Conservation (phyloP, 53 echinoderm and acorn worm genomes). For the Patiria pectinifera region DNA sequence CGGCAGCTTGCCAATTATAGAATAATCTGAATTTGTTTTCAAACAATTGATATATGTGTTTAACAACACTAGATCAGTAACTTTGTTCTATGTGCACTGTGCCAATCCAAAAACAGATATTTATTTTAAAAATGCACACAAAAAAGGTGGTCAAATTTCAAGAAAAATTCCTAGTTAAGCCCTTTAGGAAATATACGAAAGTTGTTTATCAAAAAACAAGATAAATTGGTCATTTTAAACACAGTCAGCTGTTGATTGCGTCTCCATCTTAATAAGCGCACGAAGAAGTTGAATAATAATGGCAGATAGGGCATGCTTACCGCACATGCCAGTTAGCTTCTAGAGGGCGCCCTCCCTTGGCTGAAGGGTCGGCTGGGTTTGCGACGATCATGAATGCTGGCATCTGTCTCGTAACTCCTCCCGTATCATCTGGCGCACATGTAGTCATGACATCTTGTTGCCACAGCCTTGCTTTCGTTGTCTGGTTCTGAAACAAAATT, state of each 20-base stretch:
- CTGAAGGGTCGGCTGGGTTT: not conserved
- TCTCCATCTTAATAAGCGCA: not conserved
- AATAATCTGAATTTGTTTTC: not conserved
- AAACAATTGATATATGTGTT: not conserved
- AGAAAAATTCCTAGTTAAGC: not conserved
- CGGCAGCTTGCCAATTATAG: not conserved
- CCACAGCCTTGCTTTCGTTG: constrained; percentile 63
- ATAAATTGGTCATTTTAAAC: not conserved
- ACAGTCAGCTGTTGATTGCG: not conserved
- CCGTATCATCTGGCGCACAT: constrained; percentile 20
- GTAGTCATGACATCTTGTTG: constrained; percentile 83
- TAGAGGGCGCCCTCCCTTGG: not conserved
- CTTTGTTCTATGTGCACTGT: too few relatives aligned
- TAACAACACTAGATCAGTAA: too few relatives aligned
- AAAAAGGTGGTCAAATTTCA: not conserved
- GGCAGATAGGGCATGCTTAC: not conserved
- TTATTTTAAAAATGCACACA: not conserved
- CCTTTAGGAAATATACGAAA: not conserved
- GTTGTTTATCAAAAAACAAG: not conserved
- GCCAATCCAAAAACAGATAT: too few relatives aligned
- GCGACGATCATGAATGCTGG: constrained; percentile 43
- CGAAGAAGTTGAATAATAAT: not conserved
- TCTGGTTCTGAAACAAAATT: constrained; percentile 34
- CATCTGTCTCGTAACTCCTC: constrained; percentile 47
- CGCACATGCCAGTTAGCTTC: not conserved